Percentiles rank a stretch among this genome's conserved stretches.
phyloP scores from a whole-genome alignment of 2,888 invertebrate species.

The Elgonia sp. region DNA sequence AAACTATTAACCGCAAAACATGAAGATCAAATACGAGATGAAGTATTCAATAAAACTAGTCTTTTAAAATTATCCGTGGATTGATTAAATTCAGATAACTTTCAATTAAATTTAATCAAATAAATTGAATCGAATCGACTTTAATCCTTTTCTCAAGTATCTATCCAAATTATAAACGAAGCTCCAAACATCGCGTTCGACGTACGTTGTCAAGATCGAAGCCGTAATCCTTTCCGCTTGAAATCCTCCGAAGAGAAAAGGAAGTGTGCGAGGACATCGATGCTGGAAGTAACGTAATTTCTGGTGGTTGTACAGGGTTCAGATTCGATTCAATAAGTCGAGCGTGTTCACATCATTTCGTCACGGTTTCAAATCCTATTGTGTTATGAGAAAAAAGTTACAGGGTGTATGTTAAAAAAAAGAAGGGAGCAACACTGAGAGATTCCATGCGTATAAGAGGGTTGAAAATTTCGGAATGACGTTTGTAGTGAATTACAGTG shows the following conservation, averaged over 20 bases:
- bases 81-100: constrained; percentile 56
- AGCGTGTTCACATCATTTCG: constrained; percentile 69
- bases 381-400: constrained; percentile 47
- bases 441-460: constrained; percentile 47
- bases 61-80: constrained; percentile 43
- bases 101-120: constrained; percentile 60
- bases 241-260: constrained; percentile 63
- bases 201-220: constrained; percentile 65
- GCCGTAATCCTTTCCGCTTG: constrained; percentile 69
- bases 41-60: constrained; percentile 39
- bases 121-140: constrained; percentile 58
- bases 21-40: background rate
- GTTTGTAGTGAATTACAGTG: constrained; percentile 14
- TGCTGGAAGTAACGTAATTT: constrained; percentile 74
- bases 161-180: constrained; percentile 70
- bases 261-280: constrained; percentile 70
- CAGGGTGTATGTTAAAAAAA: constrained; percentile 13
- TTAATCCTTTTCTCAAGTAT: constrained; percentile 67
- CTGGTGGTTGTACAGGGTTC: constrained; percentile 65
- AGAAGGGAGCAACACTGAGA: constrained; percentile 5
- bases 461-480: constrained; percentile 37
- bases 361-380: constrained; percentile 68
- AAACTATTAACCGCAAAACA: constrained; percentile 4
- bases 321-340: constrained; percentile 71
- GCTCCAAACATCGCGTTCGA: constrained; percentile 66